Conservation (phyloP, 64 coral and sea anemone genomes). For the Actinia equina region DNA sequence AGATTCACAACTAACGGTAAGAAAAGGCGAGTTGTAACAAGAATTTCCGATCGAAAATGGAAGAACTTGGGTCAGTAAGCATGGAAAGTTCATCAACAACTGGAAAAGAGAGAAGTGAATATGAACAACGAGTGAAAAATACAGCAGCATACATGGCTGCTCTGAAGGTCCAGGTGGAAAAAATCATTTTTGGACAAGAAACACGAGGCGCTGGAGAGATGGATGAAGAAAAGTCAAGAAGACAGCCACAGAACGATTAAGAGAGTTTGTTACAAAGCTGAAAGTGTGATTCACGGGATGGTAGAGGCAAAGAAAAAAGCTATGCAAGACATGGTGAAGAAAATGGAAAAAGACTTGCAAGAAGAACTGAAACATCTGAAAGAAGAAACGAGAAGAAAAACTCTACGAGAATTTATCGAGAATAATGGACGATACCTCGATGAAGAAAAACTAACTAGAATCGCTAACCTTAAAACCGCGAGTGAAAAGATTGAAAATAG, state of each 20-base stretch:
- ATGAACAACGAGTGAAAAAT: slow-evolving; percentile 11
- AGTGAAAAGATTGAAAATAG: neutral
- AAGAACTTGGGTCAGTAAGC: neutral
- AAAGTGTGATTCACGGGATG: slow-evolving; percentile 3
- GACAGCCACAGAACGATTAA: slow-evolving; percentile 15
- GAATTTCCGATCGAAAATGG: neutral
- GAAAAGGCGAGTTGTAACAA: neutral
- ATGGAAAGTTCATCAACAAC: neutral
- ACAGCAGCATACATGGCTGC: slow-evolving; percentile 26
- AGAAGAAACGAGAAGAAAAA: neutral
- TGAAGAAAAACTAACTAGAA: neutral
- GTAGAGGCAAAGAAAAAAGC: neutral
- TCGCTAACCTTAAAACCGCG: neutral
- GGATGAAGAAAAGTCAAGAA: slow-evolving; percentile 35
- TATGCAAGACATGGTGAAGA: neutral
- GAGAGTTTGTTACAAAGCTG: slow-evolving; percentile 27
- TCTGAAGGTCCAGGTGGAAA: slow-evolving; percentile 35
- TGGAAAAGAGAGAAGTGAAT: neutral
- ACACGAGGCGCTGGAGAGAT: slow-evolving; percentile 12
- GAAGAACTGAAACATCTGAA: neutral
- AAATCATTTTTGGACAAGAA: slow-evolving; percentile 40
- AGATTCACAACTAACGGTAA: neutral
- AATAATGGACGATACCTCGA: neutral
- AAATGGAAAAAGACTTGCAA: neutral
- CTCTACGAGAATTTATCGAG: neutral